Evolutionary conservation across 1,140 invertebrate genomes (phyloP), one percentile per base, ranked within the genome.

Genomic region (Procambarus virginalis): DNA sequence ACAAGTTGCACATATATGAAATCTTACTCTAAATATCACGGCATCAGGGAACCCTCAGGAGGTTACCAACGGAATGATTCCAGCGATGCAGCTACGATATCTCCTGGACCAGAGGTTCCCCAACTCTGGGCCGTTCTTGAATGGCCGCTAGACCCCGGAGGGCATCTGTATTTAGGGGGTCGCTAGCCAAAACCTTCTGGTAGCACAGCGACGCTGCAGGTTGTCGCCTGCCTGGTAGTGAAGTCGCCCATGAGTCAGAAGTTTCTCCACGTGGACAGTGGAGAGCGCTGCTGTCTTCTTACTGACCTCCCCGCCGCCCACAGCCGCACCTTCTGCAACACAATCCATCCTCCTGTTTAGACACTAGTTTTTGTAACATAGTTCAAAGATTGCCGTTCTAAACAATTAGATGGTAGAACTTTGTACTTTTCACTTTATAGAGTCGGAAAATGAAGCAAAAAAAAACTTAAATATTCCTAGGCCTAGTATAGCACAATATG

Each of bases 171-270:
- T 82, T 45, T 2, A 68, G 80, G 9, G 80, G 58, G 22, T 48
- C 45, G 34, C 60, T 20, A 45, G 22, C 68, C 34, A 82, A 48
- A 12, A 82, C 80, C 60, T 82, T 82, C 17, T 82, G 60, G 68
- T 82, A 82, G 6, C 14, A 45, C 60, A 82, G 58, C n/a, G 80
- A 82, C 14, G 80, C 80, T 64, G 60, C 58, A 82, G 58, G 12
- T 68, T 9, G 58, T 82, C 58, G 10, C 58, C 58, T 22, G 68
- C 34, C 58, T 12, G 55, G 6, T 46, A 48, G 12, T 70, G 58
- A 20, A 20, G 48, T 64, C 68, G 58, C 12, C 34, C 80, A 10
- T 68, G 34, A 48, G 58, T 46, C 80, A 82, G 58, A 60, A 82
- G 51, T 0, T 17, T 46, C 55, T 64, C 58, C 22, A 68, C 5